These are phyloP conservation scores for Polyommatus iphigenia DNA, from an alignment of 2,888 invertebrate species.

Conservation along the genomic window DNA sequence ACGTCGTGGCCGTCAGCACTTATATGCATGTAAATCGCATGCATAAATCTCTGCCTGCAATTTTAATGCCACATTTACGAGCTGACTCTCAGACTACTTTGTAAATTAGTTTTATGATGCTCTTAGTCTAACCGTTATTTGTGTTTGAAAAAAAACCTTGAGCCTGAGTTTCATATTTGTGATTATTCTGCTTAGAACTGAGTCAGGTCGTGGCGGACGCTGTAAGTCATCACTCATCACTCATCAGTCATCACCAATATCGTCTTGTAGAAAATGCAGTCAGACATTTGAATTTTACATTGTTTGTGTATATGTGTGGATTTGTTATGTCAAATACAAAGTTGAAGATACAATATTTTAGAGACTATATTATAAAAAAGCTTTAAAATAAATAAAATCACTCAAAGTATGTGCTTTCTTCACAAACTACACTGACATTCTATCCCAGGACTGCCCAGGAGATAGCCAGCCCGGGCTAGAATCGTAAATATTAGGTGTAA, in stretches of 20 bases:
- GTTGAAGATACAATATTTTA: neutral
- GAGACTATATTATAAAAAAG: neutral
- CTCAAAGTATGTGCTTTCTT: neutral
- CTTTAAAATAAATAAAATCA: neutral
- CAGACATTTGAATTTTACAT: neutral
- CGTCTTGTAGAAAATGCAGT: neutral
- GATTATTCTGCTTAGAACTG: neutral
- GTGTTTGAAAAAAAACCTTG: neutral
- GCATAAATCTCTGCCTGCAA: neutral
- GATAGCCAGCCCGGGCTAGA: neutral
- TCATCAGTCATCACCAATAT: neutral
- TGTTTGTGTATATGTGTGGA: too few species aligned
- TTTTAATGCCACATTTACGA: slow-evolving; percentile 5
- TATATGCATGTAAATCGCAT: slow-evolving; percentile 6
- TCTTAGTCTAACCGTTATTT: neutral
- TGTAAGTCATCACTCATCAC: neutral
- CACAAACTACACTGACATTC: too few species aligned
- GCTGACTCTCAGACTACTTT: slow-evolving; percentile 10
- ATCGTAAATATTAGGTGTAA: neutral
- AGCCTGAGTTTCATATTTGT: neutral
- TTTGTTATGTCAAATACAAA: neutral
- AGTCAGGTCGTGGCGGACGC: neutral
- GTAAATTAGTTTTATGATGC: neutral
- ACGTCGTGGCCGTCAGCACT: slow-evolving; percentile 3
- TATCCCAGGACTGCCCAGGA: too few species aligned